These are phyloP conservation scores for Rhinophrynus dorsalis DNA, from an alignment of 2,797 vertebrate genomes.

Conservation along the genomic window DNA sequence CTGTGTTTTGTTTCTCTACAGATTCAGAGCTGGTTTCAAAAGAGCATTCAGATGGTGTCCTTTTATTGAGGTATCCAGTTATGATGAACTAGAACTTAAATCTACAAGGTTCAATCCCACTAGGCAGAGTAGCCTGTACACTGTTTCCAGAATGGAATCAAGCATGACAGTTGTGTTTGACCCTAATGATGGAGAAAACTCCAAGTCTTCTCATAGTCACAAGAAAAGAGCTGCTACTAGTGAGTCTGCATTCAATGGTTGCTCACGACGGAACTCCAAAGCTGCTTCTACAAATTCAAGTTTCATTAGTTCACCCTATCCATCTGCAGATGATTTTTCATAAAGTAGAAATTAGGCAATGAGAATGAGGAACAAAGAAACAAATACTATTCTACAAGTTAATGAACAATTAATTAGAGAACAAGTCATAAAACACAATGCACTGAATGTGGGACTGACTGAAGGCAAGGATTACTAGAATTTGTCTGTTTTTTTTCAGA, in stretches of 20 bases:
- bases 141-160: conserved; percentile 83
- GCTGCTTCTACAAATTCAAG: conserved; percentile 60
- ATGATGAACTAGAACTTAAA: conserved; percentile 85
- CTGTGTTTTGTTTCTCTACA: conserved; percentile 43
- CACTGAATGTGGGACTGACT: too few species aligned
- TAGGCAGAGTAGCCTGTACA: conserved; percentile 85
- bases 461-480: too few species aligned
- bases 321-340: conserved; percentile 63
- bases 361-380: neutral
- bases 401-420: too few species aligned
- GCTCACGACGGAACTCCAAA: conserved; percentile 60
- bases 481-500: too few species aligned
- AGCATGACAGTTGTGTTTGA: conserved; percentile 75
- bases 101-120: conserved; percentile 76
- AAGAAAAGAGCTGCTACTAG: conserved; percentile 68
- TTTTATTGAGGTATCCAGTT: conserved; percentile 81
- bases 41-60: conserved; percentile 89
- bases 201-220: conserved; percentile 52
- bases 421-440: too few species aligned
- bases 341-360: conserved; percentile 63
- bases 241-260: conserved; percentile 62
- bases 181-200: conserved; percentile 62
- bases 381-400: neutral
- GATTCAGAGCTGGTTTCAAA: conserved; percentile 93
- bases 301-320: conserved; percentile 64